Evolutionary conservation across 1,140 invertebrate genomes (phyloP).

Genomic region (Rhopalosiphum maidis): DNA sequence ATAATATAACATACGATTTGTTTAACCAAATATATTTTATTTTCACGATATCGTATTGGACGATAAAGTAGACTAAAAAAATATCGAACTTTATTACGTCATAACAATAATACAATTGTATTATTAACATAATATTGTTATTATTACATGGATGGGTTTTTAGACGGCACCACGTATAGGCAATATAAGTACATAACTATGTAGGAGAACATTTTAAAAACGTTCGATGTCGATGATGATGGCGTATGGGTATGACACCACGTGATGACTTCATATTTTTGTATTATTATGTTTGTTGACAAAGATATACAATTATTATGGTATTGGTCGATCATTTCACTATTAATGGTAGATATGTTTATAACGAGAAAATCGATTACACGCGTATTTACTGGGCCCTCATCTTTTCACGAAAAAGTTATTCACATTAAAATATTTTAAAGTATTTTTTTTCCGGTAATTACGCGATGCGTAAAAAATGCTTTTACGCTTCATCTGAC

Average conservation of each 20-base stretch:
- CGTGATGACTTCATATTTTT: neutral
- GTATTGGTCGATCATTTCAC: neutral
- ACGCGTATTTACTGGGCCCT: neutral
- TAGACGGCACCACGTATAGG: neutral
- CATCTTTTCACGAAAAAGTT: neutral
- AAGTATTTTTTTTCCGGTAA: neutral
- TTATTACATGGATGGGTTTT: neutral
- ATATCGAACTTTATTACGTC: neutral
- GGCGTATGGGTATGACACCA: neutral
- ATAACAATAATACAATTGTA: neutral
- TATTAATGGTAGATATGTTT: neutral
- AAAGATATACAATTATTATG: neutral
- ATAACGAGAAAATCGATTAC: neutral
- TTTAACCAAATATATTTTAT: neutral
- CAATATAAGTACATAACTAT: constrained; percentile 10
- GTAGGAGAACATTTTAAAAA: neutral
- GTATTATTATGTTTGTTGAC: neutral
- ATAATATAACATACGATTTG: neutral
- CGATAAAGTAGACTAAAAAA: neutral
- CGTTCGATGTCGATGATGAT: neutral
- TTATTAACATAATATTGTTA: neutral
- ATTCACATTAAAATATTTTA: neutral
- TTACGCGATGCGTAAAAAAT: neutral
- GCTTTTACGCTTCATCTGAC: neutral
- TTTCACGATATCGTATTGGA: neutral